phyloP scores from a whole-genome alignment of 1,140 invertebrate genomes.

The Glossosoma conforme region DNA sequence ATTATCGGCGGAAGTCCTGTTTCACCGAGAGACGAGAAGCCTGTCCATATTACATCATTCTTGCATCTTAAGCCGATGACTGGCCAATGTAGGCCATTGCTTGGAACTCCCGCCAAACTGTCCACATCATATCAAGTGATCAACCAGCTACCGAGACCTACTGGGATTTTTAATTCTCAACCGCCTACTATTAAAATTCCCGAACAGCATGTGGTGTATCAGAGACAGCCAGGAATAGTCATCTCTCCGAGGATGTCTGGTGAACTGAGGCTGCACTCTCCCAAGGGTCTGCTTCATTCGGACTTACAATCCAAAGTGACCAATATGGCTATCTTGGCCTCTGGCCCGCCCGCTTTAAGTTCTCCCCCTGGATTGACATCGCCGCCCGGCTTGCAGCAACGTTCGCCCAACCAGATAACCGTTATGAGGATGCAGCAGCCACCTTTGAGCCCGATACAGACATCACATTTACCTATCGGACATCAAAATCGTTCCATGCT shows the following conservation, averaged over 20 bases:
- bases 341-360: conserved; percentile 39
- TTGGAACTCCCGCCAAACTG: conserved; percentile 37
- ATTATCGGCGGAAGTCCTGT: conserved; percentile 36
- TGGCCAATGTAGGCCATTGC: conserved; percentile 38
- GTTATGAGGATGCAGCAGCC: conserved; percentile 50
- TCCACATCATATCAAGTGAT: conserved; percentile 44
- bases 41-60: conserved; percentile 45
- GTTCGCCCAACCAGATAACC: conserved; percentile 45
- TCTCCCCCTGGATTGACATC: conserved; percentile 37
- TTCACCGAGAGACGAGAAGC: conserved; percentile 38
- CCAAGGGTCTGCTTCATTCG: conserved; percentile 38
- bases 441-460: conserved; percentile 45
- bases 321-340: conserved; percentile 43
- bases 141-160: conserved; percentile 43
- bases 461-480: conserved; percentile 40
- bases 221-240: conserved; percentile 47
- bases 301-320: conserved; percentile 41
- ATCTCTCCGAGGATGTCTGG: conserved; percentile 45
- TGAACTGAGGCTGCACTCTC: conserved; percentile 43
- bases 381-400: conserved; percentile 39
- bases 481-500: conserved; percentile 40
- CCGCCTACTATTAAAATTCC: conserved; percentile 57
- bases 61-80: conserved; percentile 41
- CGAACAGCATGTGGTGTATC: conserved; percentile 52
- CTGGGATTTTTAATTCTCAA: conserved; percentile 43